Percentiles rank a stretch among this genome's conserved stretches.
These are phyloP conservation scores for Thymelicus sylvestris DNA, from an alignment of 2,888 invertebrate genomes.

Conservation along the genomic window DNA sequence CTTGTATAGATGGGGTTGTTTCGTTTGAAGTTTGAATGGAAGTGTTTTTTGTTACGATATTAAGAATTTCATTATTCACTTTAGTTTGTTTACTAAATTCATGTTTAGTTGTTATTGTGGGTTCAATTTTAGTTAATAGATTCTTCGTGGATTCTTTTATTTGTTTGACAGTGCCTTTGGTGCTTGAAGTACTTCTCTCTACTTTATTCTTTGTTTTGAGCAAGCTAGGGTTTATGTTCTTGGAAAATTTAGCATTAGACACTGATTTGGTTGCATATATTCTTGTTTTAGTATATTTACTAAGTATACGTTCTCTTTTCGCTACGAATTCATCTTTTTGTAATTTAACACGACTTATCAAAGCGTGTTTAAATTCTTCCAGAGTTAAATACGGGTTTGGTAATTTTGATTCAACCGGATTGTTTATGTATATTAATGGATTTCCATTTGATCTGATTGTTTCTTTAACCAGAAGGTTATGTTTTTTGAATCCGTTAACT, in stretches of 20 bases:
- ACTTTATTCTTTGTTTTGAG: neutral
- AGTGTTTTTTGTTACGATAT: neutral
- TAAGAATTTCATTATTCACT: neutral
- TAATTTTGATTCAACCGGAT: conserved; percentile 70
- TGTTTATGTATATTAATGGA: conserved; percentile 66
- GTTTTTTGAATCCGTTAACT: conserved; percentile 68
- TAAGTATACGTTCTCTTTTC: conserved; percentile 13
- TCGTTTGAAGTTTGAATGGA: neutral
- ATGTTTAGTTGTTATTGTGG: neutral
- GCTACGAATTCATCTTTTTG: conserved; percentile 46
- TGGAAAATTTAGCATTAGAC: neutral
- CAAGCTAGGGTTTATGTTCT: neutral
- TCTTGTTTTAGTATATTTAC: neutral
- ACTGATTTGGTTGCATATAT: neutral
- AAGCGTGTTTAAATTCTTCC: conserved; percentile 61
- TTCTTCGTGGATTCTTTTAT: neutral
- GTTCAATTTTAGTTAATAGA: neutral
- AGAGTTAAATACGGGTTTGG: conserved; percentile 63
- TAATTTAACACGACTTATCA: conserved; percentile 49
- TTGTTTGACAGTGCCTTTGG: neutral
- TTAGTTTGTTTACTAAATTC: neutral
- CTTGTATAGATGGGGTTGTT: neutral
- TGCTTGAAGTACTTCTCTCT: neutral
- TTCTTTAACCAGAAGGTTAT: conserved; percentile 62
- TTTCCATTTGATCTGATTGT: conserved; percentile 40